phyloP scores from a whole-genome alignment of 2,797 vertebrate genomes.

The Esox lucius region DNA sequence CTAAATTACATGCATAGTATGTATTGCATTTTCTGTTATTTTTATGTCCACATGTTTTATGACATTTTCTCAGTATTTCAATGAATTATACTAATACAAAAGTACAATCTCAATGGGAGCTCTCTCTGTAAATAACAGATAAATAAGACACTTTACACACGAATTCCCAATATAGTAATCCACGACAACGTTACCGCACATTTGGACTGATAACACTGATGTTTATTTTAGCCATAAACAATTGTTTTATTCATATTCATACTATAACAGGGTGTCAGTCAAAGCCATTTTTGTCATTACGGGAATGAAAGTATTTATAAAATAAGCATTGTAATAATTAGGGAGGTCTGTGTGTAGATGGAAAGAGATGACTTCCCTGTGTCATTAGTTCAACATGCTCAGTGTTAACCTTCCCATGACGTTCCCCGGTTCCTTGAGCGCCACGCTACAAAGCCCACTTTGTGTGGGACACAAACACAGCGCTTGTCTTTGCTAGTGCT shows the following conservation, averaged over 20 bases:
- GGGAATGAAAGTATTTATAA: neutral
- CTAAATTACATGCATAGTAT: neutral
- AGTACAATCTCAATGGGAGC: too few relatives aligned
- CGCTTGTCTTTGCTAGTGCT: slow-evolving; percentile 66
- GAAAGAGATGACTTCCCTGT: slow-evolving; percentile 29
- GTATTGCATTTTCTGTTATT: neutral
- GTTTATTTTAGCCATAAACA: slow-evolving; percentile 12
- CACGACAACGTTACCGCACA: too few relatives aligned
- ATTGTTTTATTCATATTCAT: neutral
- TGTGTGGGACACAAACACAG: slow-evolving; percentile 67
- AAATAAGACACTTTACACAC: neutral
- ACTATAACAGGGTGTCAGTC: neutral
- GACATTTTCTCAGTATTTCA: neutral
- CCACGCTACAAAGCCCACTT: slow-evolving; percentile 65
- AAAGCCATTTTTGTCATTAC: neutral
- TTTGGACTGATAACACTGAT: slow-evolving; percentile 13
- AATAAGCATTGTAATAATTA: neutral
- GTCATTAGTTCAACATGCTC: slow-evolving; percentile 51
- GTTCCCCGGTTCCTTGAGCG: slow-evolving; percentile 39
- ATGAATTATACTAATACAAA: too few relatives aligned
- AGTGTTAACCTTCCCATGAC: slow-evolving; percentile 60
- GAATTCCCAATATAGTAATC: neutral
- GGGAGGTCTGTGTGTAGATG: slow-evolving; percentile 2
- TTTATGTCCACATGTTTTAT: neutral
- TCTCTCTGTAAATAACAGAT: too few relatives aligned